These are phyloP conservation scores for Microtus richardsoni DNA, from an alignment of 2,113 vertebrate genomes.

Conservation along the genomic window DNA sequence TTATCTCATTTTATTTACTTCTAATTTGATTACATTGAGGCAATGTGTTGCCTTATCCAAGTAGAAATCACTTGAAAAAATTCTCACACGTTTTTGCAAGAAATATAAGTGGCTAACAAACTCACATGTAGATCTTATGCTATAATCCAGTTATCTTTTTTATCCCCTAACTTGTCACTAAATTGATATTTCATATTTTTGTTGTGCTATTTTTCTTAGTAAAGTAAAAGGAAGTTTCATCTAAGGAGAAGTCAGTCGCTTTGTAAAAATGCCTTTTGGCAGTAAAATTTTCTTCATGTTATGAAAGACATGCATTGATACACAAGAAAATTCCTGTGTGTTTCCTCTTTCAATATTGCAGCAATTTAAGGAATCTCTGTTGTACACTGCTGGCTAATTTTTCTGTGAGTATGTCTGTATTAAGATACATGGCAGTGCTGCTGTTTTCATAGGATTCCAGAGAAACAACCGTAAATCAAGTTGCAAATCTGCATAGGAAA, in stretches of 20 bases:
- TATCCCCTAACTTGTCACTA: neutral
- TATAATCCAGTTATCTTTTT: slow-evolving; percentile 8
- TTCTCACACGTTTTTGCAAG: neutral
- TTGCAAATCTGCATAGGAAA: slow-evolving; percentile 48
- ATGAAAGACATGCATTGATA: slow-evolving; percentile 34
- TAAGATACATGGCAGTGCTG: slow-evolving; percentile 48
- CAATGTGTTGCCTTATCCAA: neutral
- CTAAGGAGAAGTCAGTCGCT: neutral
- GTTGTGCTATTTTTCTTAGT: slow-evolving; percentile 37
- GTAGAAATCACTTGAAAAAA: neutral
- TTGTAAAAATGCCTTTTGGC: neutral
- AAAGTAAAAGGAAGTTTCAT: slow-evolving; percentile 16
- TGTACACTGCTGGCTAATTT: slow-evolving; percentile 5
- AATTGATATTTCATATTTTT: neutral
- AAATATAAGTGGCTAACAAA: neutral
- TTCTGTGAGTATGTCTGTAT: neutral
- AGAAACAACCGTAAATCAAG: slow-evolving; percentile 60
- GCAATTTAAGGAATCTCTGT: slow-evolving; percentile 31
- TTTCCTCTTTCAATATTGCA: slow-evolving; percentile 50
- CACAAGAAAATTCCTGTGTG: slow-evolving; percentile 24
- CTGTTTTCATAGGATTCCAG: slow-evolving; percentile 55
- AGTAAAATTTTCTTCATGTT: slow-evolving; percentile 48
- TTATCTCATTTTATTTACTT: slow-evolving; percentile 39
- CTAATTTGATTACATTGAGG: neutral
- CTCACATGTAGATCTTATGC: neutral